Base-by-base conservation (phyloP, 2,113 vertebrate genomes). In the Bombycilla garrulus region DNA sequence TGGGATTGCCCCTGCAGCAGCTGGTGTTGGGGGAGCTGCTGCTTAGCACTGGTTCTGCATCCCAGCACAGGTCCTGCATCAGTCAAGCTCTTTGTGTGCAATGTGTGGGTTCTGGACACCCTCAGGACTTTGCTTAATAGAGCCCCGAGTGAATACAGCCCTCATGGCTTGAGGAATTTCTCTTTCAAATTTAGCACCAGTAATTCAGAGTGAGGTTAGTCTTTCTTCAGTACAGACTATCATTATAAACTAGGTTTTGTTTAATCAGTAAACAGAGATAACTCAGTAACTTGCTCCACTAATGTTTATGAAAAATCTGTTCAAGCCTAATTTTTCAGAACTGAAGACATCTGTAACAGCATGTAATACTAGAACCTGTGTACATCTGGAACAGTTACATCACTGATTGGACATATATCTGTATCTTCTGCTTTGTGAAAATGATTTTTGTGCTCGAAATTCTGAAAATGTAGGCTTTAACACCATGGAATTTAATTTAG, bases 301-400 rank as follows among this genome's bases (percentile, higher is more conserved):
- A 7, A 44, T 25, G 13, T 26, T 8, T 77, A 47, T 72, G 24
- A 93, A 77, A 84, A 78, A 73, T 40, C 54, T 71, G 72, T 86
- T 88, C 40, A 71, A 90, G 94, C 91, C 86, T 92, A 66, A 42
- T 81, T 91, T 93, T 95, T 94, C 81, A 94, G 92, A 95, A 67
- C 9, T n/a, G 42, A 51, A 58, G 42, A 35, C 9, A 3, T 29
- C 22, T 3, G 0, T 53, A 85, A 65, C 45, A 69, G 67, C 61
- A 44, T 0, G 0, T 47, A 29, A 22, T 42, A 35, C 18, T 25
- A 57, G 31, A 92, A 50, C 29, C 35, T 26, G 12, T 21, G 31
- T 76, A 45, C 12, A 6, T 45, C 40, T 69, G 31, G 42, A 80
- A 25, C 44, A 79, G 54, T 62, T 70, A 21, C 24, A 17, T 36